phyloP scores from a whole-genome alignment of 37 sponge, comb jelly and placozoan genomes.

The Ianthella basta region DNA sequence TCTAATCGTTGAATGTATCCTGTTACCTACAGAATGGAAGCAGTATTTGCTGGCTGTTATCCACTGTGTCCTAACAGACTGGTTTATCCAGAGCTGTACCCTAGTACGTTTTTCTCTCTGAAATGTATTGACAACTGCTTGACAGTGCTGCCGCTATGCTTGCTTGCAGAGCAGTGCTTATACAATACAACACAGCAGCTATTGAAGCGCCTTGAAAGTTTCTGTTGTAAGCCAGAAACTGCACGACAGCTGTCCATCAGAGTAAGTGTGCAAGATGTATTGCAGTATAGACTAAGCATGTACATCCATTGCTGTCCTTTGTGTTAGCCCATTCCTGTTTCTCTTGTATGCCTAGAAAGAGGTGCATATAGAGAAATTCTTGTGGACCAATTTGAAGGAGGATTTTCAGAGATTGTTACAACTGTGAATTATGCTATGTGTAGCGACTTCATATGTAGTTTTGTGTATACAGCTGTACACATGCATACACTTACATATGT shows the following conservation, averaged over 20 bases:
- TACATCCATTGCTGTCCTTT: too few species aligned
- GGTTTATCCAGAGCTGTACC: slow-evolving; percentile 92
- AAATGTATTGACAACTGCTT: not conserved
- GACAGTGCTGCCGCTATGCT: not conserved
- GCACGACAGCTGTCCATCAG: not conserved
- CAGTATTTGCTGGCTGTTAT: slow-evolving; percentile 78
- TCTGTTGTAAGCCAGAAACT: slow-evolving; percentile 70
- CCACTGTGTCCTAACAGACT: slow-evolving; percentile 92
- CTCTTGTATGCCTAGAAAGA: too few species aligned
- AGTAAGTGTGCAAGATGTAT: too few species aligned
- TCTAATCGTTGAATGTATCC: not conserved
- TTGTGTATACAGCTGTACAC: too few species aligned
- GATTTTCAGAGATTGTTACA: too few species aligned
- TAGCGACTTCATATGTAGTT: too few species aligned
- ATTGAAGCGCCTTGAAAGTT: slow-evolving; percentile 67
- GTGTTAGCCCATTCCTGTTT: too few species aligned
- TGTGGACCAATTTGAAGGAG: too few species aligned
- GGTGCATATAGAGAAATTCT: too few species aligned
- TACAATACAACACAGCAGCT: slow-evolving; percentile 89
- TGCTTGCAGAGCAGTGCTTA: slow-evolving; percentile 66
- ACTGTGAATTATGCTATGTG: too few species aligned
- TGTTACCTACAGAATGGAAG: slow-evolving; percentile 71
- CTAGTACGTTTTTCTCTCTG: slow-evolving; percentile 47
- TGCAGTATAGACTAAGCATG: too few species aligned
- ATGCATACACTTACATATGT: too few species aligned